Base-by-base conservation (phyloP, 2,888 invertebrate genomes). In the Neoascia interrupta region DNA sequence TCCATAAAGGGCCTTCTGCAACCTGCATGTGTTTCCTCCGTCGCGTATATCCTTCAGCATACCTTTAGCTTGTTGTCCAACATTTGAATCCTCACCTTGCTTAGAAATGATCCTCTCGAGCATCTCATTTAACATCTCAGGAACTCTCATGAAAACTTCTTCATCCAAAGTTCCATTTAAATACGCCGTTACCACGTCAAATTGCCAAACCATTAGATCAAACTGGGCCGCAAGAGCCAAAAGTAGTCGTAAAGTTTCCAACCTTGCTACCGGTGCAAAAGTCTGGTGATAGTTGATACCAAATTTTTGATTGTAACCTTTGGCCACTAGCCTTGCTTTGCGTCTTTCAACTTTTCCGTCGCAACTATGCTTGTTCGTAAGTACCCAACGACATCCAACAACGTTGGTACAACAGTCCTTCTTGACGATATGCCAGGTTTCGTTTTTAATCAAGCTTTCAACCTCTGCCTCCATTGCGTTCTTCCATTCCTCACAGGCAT, bases 91-190 rank as follows among this genome's bases (percentile, higher is more conserved):
- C 18, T 11, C 45, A 51, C 18, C 15, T 28, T 60, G 39, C 34
- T 54, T 8, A 26, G 49, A 49, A 10, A 51, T 10, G 18, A 56
- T 43, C n/a, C n/a, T n/a, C 26, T 56, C 18, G 19, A 68, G 51
- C n/a, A 61, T 69, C 26, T 61, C 61, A 10, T 69, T 8, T n/a
- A 31, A n/a, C 10, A n/a, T n/a, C 8, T 31, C 31, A 8, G 4
- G 31, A 8, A n/a, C 10, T 31, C n/a, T n/a, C 56, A 75, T 69
- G 15, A 3, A 61, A 6, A 79, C 72, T 18, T 72, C 72, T 11
- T 79, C 45, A 0, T 72, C 72, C 16, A 79, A 1, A 6, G 58
- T 18, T 1, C 64, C 56, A 21, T 72, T 64, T 1, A 58, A 15
- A 37, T 58, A 64, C 0, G 53, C 47, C 10, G 60, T 23, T 1